Conservation (phyloP, 2,888 invertebrate species). For the Agrotis exclamationis region DNA sequence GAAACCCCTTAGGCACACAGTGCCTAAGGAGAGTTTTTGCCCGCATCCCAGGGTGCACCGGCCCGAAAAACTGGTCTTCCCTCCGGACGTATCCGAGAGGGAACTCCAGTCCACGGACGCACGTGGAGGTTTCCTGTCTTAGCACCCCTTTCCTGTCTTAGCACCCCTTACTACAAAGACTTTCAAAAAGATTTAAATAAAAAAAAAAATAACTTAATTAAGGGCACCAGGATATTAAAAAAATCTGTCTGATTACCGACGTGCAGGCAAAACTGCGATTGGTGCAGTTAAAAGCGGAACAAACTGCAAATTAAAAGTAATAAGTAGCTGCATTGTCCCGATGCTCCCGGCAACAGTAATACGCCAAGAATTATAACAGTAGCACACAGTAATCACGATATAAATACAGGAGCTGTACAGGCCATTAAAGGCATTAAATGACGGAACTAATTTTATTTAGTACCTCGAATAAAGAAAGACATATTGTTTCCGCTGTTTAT, state of each 20-base stretch:
- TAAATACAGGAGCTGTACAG: slow-evolving; percentile 32
- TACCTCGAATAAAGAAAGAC: slow-evolving; percentile 25
- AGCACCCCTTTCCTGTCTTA: too few relatives aligned
- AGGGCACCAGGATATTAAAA: too few relatives aligned
- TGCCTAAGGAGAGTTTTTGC: too few relatives aligned
- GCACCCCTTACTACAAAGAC: too few relatives aligned
- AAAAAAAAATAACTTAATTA: too few relatives aligned
- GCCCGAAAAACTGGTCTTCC: too few relatives aligned
- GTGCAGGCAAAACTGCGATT: neutral
- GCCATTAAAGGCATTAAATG: slow-evolving; percentile 38
- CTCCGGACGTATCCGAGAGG: too few relatives aligned
- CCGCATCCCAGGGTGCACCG: too few relatives aligned
- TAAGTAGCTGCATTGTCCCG: slow-evolving; percentile 13
- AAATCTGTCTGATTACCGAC: neutral
- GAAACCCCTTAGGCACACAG: too few relatives aligned
- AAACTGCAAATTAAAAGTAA: slow-evolving; percentile 42
- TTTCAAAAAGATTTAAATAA: too few relatives aligned
- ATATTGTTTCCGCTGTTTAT: neutral
- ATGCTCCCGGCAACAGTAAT: slow-evolving; percentile 17
- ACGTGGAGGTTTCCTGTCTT: too few relatives aligned
- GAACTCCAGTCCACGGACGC: too few relatives aligned
- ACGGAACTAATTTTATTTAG: slow-evolving; percentile 40
- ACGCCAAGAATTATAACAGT: slow-evolving; percentile 37
- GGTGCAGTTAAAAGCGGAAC: slow-evolving; percentile 4
- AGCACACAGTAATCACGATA: slow-evolving; percentile 31